phyloP scores from a whole-genome alignment of 2,113 vertebrate genomes.

The Melozone crissalis region DNA sequence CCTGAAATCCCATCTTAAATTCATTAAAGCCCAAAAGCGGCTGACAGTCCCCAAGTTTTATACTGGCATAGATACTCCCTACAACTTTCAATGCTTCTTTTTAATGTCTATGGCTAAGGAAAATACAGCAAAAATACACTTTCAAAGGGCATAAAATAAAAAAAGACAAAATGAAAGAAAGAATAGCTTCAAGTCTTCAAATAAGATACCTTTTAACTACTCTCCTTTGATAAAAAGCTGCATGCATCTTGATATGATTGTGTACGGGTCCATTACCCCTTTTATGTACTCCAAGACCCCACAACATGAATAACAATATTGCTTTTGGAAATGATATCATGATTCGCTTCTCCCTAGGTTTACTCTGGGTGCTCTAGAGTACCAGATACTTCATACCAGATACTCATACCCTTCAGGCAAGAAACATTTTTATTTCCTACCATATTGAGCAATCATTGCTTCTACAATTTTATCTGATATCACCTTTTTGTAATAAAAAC shows the following conservation, averaged over 20 bases:
- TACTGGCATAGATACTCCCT: background rate
- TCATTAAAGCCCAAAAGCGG: background rate
- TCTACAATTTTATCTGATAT: background rate
- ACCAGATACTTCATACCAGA: background rate
- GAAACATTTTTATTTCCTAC: background rate
- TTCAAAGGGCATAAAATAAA: background rate
- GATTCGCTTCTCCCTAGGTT: background rate
- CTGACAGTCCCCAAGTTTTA: background rate
- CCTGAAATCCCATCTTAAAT: background rate
- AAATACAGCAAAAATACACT: background rate
- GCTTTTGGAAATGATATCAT: background rate
- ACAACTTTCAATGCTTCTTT: background rate
- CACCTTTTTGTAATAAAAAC: background rate
- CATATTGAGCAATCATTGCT: background rate
- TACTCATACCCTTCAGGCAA: background rate
- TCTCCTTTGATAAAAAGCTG: background rate
- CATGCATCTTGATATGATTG: background rate
- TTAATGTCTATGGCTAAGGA: background rate
- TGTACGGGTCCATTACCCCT: background rate
- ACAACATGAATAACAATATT: background rate
- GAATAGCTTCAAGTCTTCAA: background rate
- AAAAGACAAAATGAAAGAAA: background rate
- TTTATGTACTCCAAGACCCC: background rate
- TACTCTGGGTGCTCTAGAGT: background rate
- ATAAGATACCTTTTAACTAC: background rate